A percentile compares a stretch with the other conserved stretches of the same genome.
Conservation (phyloP, 2,888 invertebrate genomes). For the Camponotus fellah region DNA sequence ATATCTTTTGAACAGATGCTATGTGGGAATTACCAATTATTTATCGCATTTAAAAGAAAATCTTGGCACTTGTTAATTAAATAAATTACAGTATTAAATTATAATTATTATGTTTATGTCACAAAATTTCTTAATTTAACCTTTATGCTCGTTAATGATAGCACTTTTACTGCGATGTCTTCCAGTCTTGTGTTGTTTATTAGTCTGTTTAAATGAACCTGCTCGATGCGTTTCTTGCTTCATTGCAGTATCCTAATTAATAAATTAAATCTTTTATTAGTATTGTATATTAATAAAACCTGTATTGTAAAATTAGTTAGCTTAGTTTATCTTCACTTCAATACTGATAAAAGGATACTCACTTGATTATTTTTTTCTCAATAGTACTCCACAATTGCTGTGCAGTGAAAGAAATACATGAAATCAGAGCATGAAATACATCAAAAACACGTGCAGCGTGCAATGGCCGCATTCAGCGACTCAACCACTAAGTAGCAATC, state of each 20-base stretch:
- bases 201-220: slow-evolving; percentile 96
- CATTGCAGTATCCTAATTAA: slow-evolving; percentile 62
- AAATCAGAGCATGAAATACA: too few relatives aligned
- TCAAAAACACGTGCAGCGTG: too few relatives aligned
- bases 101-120: background rate
- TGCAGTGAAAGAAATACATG: too few relatives aligned
- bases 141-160: slow-evolving; percentile 92
- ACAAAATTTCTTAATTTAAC: slow-evolving; percentile 86
- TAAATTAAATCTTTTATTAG: background rate
- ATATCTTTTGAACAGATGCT: too few relatives aligned
- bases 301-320: too few relatives aligned
- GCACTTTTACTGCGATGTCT: slow-evolving; percentile 97
- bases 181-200: slow-evolving; percentile 97
- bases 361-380: background rate
- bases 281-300: too few relatives aligned
- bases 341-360: background rate
- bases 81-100: slow-evolving; percentile 28
- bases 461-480: too few relatives aligned
- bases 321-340: too few relatives aligned
- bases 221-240: slow-evolving; percentile 90
- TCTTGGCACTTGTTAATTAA: slow-evolving; percentile 53
- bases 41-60: background rate
- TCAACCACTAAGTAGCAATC: too few relatives aligned
- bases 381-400: background rate
- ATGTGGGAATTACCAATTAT: too few relatives aligned